Evolutionary conservation across 2,113 vertebrate genomes (phyloP).

Genomic region (Pangasianodon gigas): DNA sequence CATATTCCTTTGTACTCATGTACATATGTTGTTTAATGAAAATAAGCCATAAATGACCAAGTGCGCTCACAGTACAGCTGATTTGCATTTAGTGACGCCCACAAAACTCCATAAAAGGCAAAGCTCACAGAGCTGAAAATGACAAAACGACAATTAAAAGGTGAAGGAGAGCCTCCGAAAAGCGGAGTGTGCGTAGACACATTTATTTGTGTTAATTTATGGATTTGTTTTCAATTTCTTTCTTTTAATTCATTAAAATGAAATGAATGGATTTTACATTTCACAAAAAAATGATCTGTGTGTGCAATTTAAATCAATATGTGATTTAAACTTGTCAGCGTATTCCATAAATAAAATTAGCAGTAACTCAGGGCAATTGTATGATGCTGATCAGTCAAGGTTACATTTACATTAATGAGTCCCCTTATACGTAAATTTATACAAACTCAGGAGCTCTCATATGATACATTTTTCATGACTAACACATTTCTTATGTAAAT

Average conservation of each 20-base stretch:
- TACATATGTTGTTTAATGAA: neutral
- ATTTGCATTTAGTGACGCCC: neutral
- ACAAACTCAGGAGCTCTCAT: neutral
- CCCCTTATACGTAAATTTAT: neutral
- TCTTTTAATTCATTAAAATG: neutral
- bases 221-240: neutral
- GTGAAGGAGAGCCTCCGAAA: neutral
- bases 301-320: too few species aligned
- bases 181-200: neutral
- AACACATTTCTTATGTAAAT: neutral
- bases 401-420: neutral
- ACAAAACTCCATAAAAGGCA: neutral
- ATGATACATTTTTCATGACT: neutral
- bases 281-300: neutral
- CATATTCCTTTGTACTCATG: neutral
- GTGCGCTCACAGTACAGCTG: neutral
- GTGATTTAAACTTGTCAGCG: too few species aligned
- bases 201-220: neutral
- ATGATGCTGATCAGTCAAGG: neutral
- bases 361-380: neutral
- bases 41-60: neutral
- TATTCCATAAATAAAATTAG: too few species aligned
- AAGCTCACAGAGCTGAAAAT: neutral
- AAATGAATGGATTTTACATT: neutral
- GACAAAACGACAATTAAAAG: neutral